Evolutionary conservation across 2,888 invertebrate genomes (phyloP), one percentile per base, ranked within the genome.

Genomic region (Mythimna impura): DNA sequence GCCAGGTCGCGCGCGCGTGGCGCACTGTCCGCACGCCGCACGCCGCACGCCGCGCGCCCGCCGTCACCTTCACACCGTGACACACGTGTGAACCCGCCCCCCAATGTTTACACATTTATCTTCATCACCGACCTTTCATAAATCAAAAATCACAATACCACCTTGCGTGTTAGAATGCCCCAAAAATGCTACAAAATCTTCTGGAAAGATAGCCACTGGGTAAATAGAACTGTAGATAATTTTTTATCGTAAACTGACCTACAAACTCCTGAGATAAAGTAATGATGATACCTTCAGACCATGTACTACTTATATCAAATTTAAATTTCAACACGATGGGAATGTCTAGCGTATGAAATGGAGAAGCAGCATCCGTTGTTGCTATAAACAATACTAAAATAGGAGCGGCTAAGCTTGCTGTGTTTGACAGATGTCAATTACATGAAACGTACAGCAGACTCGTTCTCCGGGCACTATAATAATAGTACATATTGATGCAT

Each of bases 371-470:
- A 93, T 96, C 96, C 96, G 95, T 88, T 90, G 90, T 91, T 90
- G 86, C 86, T 86, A 89, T 95, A 95, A 96, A 96, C 95, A 95
- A 90, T 87, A 91, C 94, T 93, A 93, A 94, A 95, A 92, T 89
- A 91, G 93, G 91, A 89, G 85, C 85, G 80, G 83, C 88, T 89
- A 87, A 86, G 88, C 87, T 87, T 83, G 87, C 89, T 82, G 79
- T 90, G 92, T 94, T 94, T 95, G 94, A 95, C 94, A 94, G 83
- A 92, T 92, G 94, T 94, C 94, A 93, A 93, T 94, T 92, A 91
- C 72, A 71, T 75, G 43, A 63, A 75, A 70, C 61, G 62, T 63
- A 71, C 47, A 17, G 2, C 47, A 17, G 2, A 47, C 73, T 34
- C 50, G 63, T 43, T 60, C 30, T 40, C 54, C 57, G 22, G 55